Evolutionary conservation across 1,140 invertebrate genomes (phyloP).

Genomic region (Drosophila sulfurigaster): DNA sequence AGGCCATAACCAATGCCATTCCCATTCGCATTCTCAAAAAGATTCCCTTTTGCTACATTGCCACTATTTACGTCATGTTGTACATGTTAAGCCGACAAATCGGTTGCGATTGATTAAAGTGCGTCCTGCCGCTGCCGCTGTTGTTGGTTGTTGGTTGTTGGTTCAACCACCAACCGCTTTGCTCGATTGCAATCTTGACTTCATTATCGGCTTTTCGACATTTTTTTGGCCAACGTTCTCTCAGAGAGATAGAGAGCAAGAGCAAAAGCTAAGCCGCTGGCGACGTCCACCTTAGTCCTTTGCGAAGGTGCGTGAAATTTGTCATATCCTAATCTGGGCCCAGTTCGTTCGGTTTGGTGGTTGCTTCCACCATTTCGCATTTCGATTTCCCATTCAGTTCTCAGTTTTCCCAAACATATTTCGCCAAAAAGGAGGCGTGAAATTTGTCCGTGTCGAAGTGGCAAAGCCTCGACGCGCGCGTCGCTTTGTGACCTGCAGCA

Average conservation of each 20-base stretch:
- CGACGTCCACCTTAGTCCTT: constrained; percentile 65
- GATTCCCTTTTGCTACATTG: neutral
- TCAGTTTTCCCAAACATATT: constrained; percentile 37
- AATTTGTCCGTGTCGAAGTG: constrained; percentile 65
- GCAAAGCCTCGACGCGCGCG: constrained; percentile 41
- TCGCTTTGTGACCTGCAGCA: constrained; percentile 18
- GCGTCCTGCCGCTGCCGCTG: constrained; percentile 34
- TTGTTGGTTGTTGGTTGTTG: neutral
- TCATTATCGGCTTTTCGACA: constrained; percentile 63
- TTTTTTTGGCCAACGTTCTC: constrained; percentile 35
- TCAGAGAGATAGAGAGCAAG: neutral
- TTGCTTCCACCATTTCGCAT: constrained; percentile 40
- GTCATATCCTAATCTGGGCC: constrained; percentile 75
- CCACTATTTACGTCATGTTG: constrained; percentile 79
- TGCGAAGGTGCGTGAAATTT: constrained; percentile 62
- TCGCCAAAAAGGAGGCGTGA: constrained; percentile 73
- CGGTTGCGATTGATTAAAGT: constrained; percentile 85
- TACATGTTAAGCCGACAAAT: constrained; percentile 85
- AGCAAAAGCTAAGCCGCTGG: constrained; percentile 68
- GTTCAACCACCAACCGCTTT: constrained; percentile 22
- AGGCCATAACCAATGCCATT: constrained; percentile 6
- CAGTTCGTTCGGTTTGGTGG: constrained; percentile 23
- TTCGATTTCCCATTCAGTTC: neutral
- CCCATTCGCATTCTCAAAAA: neutral
- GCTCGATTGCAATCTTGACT: constrained; percentile 74